Evolutionary conservation across 1,140 invertebrate species (phyloP).

Genomic region (Drosophila saltans): DNA sequence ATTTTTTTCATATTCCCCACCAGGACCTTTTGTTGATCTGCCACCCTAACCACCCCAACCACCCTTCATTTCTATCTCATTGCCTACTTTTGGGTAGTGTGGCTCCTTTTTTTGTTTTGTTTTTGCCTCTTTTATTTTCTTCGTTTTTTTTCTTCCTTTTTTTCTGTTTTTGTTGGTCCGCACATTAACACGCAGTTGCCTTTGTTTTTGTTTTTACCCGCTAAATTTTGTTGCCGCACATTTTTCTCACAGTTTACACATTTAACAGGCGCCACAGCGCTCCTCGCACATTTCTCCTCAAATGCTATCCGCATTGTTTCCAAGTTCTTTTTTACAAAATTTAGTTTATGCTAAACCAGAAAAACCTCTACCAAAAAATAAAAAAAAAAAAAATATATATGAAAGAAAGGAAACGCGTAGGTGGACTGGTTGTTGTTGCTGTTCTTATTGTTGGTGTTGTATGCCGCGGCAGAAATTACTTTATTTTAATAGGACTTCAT

Average conservation of each 20-base stretch:
- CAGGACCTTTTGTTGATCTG: slow-evolving; percentile 54
- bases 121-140: slow-evolving; percentile 16
- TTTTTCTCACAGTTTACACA: slow-evolving; percentile 71
- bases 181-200: slow-evolving; percentile 75
- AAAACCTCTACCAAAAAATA: slow-evolving; percentile 7
- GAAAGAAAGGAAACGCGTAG: slow-evolving; percentile 35
- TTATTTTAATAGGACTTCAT: slow-evolving; percentile 82
- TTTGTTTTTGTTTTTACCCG: slow-evolving; percentile 17
- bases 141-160: slow-evolving; percentile 12
- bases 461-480: slow-evolving; percentile 71
- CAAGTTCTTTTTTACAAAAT: slow-evolving; percentile 58
- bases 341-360: slow-evolving; percentile 51
- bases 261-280: slow-evolving; percentile 47
- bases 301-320: slow-evolving; percentile 53
- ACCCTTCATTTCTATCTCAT: slow-evolving; percentile 43
- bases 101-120: slow-evolving; percentile 9
- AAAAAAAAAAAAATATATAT: slow-evolving; percentile 16
- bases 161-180: slow-evolving; percentile 30
- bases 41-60: slow-evolving; percentile 7
- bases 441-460: slow-evolving; percentile 16
- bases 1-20: slow-evolving; percentile 56
- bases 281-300: not conserved
- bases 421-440: slow-evolving; percentile 36
- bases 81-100: slow-evolving; percentile 12
- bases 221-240: slow-evolving; percentile 13